Percentiles rank a stretch among this genome's conserved stretches.
Conservation (phyloP, 2,797 vertebrate genomes). For the Lepus oiostolus region DNA sequence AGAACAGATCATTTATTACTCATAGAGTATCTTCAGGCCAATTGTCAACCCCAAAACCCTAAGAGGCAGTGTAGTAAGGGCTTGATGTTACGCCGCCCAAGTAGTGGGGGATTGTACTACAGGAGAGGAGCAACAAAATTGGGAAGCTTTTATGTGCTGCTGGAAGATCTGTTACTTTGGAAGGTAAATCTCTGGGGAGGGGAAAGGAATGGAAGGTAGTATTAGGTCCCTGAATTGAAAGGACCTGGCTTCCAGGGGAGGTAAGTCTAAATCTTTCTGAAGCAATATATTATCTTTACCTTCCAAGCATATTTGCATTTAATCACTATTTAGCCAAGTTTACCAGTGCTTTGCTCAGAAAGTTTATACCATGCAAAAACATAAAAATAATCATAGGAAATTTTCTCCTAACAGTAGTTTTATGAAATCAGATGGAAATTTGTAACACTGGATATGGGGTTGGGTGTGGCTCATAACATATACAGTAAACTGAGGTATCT, state of each 20-base stretch:
- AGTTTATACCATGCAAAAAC: neutral
- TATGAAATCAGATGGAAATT: conserved; percentile 48
- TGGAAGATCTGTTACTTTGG: conserved; percentile 20
- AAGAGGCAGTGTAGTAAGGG: neutral
- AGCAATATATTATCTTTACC: conserved; percentile 7
- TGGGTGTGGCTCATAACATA: neutral
- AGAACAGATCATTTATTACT: neutral
- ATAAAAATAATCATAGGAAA: conserved; percentile 40
- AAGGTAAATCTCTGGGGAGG: neutral
- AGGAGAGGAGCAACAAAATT: neutral
- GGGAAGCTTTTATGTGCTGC: neutral
- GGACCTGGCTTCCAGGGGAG: neutral
- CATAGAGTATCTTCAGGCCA: neutral
- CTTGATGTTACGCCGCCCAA: neutral
- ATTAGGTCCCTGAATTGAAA: neutral
- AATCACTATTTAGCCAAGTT: conserved; percentile 22
- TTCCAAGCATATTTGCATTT: conserved; percentile 4
- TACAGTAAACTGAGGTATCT: neutral
- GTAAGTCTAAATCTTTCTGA: conserved; percentile 8
- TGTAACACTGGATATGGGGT: neutral
- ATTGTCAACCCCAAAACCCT: neutral
- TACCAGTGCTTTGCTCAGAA: neutral
- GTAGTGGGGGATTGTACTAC: neutral
- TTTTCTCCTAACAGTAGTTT: neutral
- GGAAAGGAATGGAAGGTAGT: neutral